phyloP scores from a whole-genome alignment of 2,113 vertebrate genomes.

The Prinia subflava region DNA sequence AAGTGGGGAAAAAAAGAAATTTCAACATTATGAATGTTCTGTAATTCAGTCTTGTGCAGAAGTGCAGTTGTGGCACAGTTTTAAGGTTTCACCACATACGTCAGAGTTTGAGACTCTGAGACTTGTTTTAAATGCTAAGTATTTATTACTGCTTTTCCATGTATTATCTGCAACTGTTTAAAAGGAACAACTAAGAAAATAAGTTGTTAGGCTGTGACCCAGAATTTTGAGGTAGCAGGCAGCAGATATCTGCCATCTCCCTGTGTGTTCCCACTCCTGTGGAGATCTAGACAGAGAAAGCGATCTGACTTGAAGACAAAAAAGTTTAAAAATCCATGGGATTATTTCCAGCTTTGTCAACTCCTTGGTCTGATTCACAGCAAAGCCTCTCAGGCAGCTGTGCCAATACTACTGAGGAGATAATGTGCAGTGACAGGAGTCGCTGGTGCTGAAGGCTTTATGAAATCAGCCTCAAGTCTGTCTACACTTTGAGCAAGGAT shows the following conservation, averaged over 20 bases:
- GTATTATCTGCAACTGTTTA: not conserved
- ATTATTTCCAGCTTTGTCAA: not conserved
- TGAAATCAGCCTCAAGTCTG: not conserved
- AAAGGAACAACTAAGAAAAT: not conserved
- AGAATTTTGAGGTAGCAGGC: not conserved
- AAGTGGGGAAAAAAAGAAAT: not conserved
- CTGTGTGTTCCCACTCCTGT: accelerated
- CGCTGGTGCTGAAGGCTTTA: not conserved
- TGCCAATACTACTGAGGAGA: not conserved
- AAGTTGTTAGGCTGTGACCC: not conserved
- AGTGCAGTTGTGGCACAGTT: not conserved
- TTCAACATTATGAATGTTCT: not conserved
- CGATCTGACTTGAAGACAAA: not conserved
- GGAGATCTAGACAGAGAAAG: not conserved
- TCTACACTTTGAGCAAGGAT: not conserved
- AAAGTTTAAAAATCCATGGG: not conserved
- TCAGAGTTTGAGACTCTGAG: not conserved
- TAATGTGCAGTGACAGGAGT: conserved; percentile 9
- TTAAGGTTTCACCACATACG: not conserved
- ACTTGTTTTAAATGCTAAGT: not conserved
- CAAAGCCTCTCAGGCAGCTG: not conserved
- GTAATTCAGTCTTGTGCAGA: not conserved
- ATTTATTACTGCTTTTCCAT: not conserved
- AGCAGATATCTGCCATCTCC: not conserved
- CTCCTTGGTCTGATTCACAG: not conserved